These are phyloP conservation scores for Sanderia malayensis DNA, from an alignment of 30 jellyfish, hydroid and myxozoan species.

Conservation along the genomic window DNA sequence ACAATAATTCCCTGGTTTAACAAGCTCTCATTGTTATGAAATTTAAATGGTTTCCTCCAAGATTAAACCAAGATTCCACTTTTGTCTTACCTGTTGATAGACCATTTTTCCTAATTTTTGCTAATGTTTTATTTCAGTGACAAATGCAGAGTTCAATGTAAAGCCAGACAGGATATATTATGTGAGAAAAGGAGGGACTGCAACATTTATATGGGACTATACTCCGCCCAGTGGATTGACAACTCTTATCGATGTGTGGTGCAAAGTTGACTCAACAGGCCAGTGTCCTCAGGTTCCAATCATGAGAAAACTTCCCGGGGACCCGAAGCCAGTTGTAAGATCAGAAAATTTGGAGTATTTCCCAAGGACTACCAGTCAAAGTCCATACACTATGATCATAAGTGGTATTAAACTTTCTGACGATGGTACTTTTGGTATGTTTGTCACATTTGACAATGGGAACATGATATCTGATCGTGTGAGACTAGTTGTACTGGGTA, in stretches of 20 bases:
- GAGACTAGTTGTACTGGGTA: conserved; percentile 49
- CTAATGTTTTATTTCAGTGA: too few relatives aligned
- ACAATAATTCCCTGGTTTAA: too few relatives aligned
- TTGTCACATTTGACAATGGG: conserved; percentile 29
- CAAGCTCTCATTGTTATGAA: too few relatives aligned
- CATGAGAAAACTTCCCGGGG: conserved; percentile 19
- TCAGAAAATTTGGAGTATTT: conserved; percentile 22
- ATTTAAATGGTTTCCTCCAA: too few relatives aligned
- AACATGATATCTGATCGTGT: conserved; percentile 28
- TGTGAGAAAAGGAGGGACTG: conserved; percentile 46
- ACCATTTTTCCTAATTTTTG: too few relatives aligned
- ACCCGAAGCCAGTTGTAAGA: conserved; percentile 18
- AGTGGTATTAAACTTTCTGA: conserved; percentile 45
- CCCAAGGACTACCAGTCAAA: conserved; percentile 34
- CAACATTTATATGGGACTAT: conserved; percentile 56
- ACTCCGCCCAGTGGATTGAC: conserved; percentile 19
- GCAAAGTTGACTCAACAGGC: conserved; percentile 21
- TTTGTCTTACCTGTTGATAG: too few relatives aligned
- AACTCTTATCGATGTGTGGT: conserved; percentile 25
- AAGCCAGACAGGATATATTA: conserved; percentile 22
- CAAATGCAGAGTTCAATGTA: conserved; percentile 38
- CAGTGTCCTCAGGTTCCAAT: conserved; percentile 32
- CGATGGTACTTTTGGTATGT: conserved; percentile 36
- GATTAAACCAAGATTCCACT: too few relatives aligned
- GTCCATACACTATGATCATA: conserved; percentile 39